phyloP scores from a whole-genome alignment of 2,888 invertebrate species.

The Spodoptera exigua region DNA sequence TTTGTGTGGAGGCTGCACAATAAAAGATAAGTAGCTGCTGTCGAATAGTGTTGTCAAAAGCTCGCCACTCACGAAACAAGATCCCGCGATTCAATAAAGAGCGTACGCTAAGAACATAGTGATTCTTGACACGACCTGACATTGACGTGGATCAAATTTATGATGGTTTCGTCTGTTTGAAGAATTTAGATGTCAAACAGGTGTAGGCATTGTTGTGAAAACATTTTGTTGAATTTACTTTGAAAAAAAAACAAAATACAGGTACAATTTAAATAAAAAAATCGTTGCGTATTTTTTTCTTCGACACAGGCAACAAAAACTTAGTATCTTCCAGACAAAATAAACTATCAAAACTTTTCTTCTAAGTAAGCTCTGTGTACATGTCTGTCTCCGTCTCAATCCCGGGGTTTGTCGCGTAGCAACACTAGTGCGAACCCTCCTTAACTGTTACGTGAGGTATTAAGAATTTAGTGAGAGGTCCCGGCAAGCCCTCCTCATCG shows the following conservation, averaged over 20 bases:
- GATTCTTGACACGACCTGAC: no score
- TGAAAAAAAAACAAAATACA: no score
- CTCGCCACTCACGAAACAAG: slow-evolving; percentile 15
- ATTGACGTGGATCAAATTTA: no score
- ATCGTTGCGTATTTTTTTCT: no score
- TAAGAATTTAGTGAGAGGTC: slow-evolving; percentile 85
- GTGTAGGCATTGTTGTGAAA: no score
- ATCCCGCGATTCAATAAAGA: slow-evolving; percentile 8
- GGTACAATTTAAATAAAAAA: no score
- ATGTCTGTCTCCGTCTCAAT: slow-evolving; percentile 51
- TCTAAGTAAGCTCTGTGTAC: slow-evolving; percentile 12
- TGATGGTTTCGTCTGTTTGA: no score
- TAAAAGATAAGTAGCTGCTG: slow-evolving; percentile 83
- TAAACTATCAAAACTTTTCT: slow-evolving; percentile 1
- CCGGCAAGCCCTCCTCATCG: slow-evolving; percentile 67
- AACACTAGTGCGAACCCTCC: slow-evolving; percentile 75
- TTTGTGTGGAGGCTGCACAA: slow-evolving; percentile 70
- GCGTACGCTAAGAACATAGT: no score
- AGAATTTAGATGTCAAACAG: no score
- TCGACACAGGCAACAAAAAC: no score
- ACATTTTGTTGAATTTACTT: no score
- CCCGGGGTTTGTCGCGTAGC: slow-evolving; percentile 51
- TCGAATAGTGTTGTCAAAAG: slow-evolving; percentile 41
- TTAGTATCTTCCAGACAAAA: neutral
- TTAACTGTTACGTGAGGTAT: slow-evolving; percentile 88